phyloP scores from a whole-genome alignment of 1,140 invertebrate genomes.

The Habropoda laboriosa region DNA sequence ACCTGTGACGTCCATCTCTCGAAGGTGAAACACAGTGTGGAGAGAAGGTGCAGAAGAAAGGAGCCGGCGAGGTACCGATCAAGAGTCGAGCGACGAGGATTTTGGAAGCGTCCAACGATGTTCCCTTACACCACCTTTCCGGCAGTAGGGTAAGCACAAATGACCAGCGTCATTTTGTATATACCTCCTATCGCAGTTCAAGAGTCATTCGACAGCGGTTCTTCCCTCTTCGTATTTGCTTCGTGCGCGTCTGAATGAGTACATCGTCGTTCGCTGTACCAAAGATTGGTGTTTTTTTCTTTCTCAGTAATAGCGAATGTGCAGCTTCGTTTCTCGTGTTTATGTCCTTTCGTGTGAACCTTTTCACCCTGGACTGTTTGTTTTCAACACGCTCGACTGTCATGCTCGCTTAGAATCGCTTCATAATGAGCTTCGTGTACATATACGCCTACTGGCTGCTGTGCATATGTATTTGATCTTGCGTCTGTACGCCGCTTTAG shows the following conservation, averaged over 20 bases:
- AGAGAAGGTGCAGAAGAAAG: constrained; percentile 5
- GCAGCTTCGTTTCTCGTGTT: not conserved
- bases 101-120: constrained; percentile 68
- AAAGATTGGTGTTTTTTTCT: constrained; percentile 25
- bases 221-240: not conserved
- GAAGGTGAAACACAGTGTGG: constrained; percentile 27
- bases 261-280: not conserved
- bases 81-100: not conserved
- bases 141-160: constrained; percentile 79
- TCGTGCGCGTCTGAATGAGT: not conserved
- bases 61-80: not conserved
- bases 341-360: constrained; percentile 16
- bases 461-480: constrained; percentile 38
- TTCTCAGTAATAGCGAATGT: constrained; percentile 10
- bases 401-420: constrained; percentile 43
- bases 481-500: constrained; percentile 38
- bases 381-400: constrained; percentile 48
- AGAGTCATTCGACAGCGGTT: constrained; percentile 16
- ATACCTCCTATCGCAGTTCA: constrained; percentile 11
- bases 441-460: too few species aligned
- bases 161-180: not conserved
- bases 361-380: constrained; percentile 45
- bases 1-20: constrained; percentile 42
- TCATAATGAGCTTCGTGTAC: constrained; percentile 34
- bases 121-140: constrained; percentile 80